phyloP scores from a whole-genome alignment of 2,113 vertebrate genomes.

The Donacobius atricapilla region DNA sequence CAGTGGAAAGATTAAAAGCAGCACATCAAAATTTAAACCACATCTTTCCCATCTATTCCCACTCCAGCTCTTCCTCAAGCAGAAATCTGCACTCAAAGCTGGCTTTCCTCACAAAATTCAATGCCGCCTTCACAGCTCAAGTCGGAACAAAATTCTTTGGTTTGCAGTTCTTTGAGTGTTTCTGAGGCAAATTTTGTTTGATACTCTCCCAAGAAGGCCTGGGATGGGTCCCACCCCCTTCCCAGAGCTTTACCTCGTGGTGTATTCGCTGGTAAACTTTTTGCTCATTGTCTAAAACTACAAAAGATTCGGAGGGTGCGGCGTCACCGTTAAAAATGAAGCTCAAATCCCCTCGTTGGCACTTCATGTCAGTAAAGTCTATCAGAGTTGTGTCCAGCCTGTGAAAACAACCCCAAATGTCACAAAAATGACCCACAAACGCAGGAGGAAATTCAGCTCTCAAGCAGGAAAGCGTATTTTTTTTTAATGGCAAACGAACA shows the following conservation, averaged over 20 bases:
- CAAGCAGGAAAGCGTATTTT: background rate
- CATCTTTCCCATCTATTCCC: background rate
- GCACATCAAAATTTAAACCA: background rate
- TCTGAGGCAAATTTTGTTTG: background rate
- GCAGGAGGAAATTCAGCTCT: background rate
- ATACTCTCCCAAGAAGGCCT: too few species aligned
- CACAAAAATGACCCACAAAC: rapidly evolving
- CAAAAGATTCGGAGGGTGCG: constrained; percentile 92
- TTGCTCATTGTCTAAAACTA: constrained; percentile 98
- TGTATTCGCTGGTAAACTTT: constrained; percentile 99
- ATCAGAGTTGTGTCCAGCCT: constrained; percentile 99
- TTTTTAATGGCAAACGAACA: background rate
- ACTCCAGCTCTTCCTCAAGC: background rate
- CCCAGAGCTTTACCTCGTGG: constrained; percentile 82
- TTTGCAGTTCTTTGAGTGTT: background rate
- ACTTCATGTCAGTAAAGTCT: constrained; percentile 99
- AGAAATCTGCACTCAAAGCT: background rate
- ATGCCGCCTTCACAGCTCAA: background rate
- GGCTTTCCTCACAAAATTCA: rapidly evolving
- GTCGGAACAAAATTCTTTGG: background rate
- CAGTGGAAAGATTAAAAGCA: background rate
- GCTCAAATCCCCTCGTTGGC: constrained; percentile 96
- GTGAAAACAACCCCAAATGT: background rate
- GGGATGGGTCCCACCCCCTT: background rate
- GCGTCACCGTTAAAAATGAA: constrained; percentile 98